Percentiles rank a stretch among this genome's conserved stretches.
These are phyloP conservation scores for Columbina picui DNA, from an alignment of 2,113 vertebrate genomes.

Conservation along the genomic window DNA sequence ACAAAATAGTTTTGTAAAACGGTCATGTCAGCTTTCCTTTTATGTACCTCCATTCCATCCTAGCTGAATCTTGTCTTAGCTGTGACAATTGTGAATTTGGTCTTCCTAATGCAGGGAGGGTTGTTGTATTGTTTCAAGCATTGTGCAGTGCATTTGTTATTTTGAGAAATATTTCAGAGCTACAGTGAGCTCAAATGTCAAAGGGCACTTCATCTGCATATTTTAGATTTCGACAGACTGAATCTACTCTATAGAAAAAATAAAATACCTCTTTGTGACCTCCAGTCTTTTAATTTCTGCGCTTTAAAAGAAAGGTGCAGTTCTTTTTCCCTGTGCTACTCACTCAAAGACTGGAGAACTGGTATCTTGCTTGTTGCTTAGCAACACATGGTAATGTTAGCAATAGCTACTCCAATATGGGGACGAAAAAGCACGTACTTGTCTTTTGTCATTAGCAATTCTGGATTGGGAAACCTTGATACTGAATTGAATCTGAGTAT, in stretches of 20 bases:
- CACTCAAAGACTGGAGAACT: neutral
- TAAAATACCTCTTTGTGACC: neutral
- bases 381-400: constrained; percentile 24
- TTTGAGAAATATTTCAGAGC: neutral
- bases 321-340: neutral
- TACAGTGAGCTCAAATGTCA: neutral
- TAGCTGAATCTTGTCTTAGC: neutral
- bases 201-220: neutral
- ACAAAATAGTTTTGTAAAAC: neutral
- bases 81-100: neutral
- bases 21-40: neutral
- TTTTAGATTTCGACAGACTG: neutral
- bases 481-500: neutral
- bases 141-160: neutral
- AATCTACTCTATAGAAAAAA: neutral
- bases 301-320: neutral
- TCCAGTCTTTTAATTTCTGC: neutral
- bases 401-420: neutral
- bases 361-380: constrained; percentile 25
- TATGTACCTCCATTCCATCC: neutral
- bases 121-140: neutral
- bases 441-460: neutral
- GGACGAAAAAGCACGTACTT: neutral
- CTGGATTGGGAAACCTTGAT: neutral
- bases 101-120: neutral